Evolutionary conservation across 23 tunicate genomes (phyloP), one percentile per base, ranked within the genome.

Genomic region (Diplosoma virens): DNA sequence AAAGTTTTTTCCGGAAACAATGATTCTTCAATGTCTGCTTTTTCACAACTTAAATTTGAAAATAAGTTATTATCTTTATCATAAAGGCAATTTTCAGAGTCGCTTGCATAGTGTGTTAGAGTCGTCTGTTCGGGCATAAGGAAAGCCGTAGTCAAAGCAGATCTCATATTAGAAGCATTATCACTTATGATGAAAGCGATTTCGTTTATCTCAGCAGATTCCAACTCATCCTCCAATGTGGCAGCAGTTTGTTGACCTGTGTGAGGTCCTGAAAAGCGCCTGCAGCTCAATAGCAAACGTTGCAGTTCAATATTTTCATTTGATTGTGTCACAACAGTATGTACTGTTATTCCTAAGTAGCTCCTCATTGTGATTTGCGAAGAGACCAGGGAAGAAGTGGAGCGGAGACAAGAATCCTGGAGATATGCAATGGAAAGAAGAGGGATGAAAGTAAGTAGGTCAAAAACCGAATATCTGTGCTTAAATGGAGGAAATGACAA

Each of bases 311-410:
- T n/a, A 30, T 35, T 30, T 17, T 68, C 30, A 4, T 41, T 27
- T 35, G 35, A 52, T 30, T 5, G 53, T 9, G 3, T 30, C 6
- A 68, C 54, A 33, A 6, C 14, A n/a, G n/a, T n/a, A 41, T 68
- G 52, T 5, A 4, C 5, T 16, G 75, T 68, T 37, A 68, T 68
- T n/a, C 75, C 75, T n/a, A 68, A 30, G 21, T 36, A 68, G 26
- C 53, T 36, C 53, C 75, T 68, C 75, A 68, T 68, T 26, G n/a
- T n/a, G n/a, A n/a, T n/a, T n/a, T n/a, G n/a, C n/a, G n/a, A n/a
- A n/a, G n/a, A n/a, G n/a, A n/a, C n/a, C n/a, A n/a, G n/a, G n/a
- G n/a, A n/a, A n/a, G n/a, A n/a, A n/a, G n/a, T n/a, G n/a, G n/a
- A n/a, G n/a, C n/a, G n/a, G n/a, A n/a, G n/a, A n/a, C n/a, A n/a